phyloP scores from a whole-genome alignment of 2,888 invertebrate genomes.

The Coronaproctus castanopsis region DNA sequence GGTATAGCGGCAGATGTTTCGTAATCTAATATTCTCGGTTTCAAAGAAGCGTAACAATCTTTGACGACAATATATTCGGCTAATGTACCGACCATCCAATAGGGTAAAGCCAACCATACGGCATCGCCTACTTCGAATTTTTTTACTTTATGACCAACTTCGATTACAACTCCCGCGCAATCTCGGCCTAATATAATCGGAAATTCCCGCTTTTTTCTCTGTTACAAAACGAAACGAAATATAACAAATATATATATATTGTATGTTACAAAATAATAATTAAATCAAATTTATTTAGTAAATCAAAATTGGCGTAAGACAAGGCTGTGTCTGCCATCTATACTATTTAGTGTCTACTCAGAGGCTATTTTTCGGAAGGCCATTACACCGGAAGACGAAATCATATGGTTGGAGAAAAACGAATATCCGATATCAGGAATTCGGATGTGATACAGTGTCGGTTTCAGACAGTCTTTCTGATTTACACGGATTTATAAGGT shows the following conservation, averaged over 20 bases:
- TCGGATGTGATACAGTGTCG: too few relatives aligned
- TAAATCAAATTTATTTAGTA: too few relatives aligned
- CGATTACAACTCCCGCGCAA: constrained; percentile 38
- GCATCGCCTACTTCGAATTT: constrained; percentile 34
- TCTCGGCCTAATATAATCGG: constrained; percentile 40
- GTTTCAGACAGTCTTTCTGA: too few relatives aligned
- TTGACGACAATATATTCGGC: constrained; percentile 34
- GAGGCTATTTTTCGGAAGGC: too few relatives aligned
- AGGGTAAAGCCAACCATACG: constrained; percentile 35
- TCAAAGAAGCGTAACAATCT: constrained; percentile 32
- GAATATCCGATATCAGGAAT: too few relatives aligned
- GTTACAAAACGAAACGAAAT: not conserved
- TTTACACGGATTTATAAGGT: too few relatives aligned
- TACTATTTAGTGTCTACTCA: too few relatives aligned
- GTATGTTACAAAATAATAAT: too few relatives aligned
- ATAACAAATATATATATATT: not conserved
- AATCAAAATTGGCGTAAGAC: too few relatives aligned
- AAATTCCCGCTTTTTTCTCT: constrained; percentile 27
- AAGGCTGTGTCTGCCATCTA: too few relatives aligned
- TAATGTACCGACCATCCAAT: constrained; percentile 37
- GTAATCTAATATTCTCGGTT: constrained; percentile 35
- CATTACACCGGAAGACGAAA: too few relatives aligned
- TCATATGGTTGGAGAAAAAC: too few relatives aligned
- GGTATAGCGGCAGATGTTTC: constrained; percentile 39
- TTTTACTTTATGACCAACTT: constrained; percentile 36